phyloP scores from a whole-genome alignment of 2,888 invertebrate species.

The Amphimallon solstitiale region DNA sequence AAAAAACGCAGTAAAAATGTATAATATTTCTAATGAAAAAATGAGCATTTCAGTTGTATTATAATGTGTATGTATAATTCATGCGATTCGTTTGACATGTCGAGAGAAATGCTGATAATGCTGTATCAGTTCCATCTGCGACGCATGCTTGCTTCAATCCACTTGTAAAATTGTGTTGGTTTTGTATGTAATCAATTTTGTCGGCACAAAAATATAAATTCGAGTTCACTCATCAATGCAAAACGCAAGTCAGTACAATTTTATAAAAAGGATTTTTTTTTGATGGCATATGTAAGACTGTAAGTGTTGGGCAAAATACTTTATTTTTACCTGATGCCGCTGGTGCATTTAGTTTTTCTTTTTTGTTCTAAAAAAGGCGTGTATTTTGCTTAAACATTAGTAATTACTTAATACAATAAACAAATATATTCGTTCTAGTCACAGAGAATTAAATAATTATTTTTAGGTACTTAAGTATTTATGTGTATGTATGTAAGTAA shows the following conservation, averaged over 20 bases:
- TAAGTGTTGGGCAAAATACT: slow-evolving; percentile 9
- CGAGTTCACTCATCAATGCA: not conserved
- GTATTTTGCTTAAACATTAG: slow-evolving; percentile 4
- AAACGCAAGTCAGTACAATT: not conserved
- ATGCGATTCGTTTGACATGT: no score
- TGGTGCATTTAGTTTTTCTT: not conserved
- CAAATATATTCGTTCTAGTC: slow-evolving; percentile 26
- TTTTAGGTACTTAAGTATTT: slow-evolving; percentile 40
- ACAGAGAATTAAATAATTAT: slow-evolving; percentile 24
- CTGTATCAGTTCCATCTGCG: no score
- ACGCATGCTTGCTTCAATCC: no score
- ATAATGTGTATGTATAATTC: no score
- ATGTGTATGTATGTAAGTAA: slow-evolving; percentile 12
- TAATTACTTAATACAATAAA: slow-evolving; percentile 17
- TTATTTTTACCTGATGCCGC: not conserved
- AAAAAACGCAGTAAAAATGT: no score
- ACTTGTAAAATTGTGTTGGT: no score
- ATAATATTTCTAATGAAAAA: no score
- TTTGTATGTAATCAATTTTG: no score
- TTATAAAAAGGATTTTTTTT: not conserved
- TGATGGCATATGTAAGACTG: slow-evolving; percentile 16
- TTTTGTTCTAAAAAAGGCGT: not conserved
- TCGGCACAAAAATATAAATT: no score
- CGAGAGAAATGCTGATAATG: no score
- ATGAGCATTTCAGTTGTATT: no score